Evolutionary conservation across 1,140 invertebrate genomes (phyloP), one percentile per base, ranked within the genome.

Genomic region (Drosophila leontia): DNA sequence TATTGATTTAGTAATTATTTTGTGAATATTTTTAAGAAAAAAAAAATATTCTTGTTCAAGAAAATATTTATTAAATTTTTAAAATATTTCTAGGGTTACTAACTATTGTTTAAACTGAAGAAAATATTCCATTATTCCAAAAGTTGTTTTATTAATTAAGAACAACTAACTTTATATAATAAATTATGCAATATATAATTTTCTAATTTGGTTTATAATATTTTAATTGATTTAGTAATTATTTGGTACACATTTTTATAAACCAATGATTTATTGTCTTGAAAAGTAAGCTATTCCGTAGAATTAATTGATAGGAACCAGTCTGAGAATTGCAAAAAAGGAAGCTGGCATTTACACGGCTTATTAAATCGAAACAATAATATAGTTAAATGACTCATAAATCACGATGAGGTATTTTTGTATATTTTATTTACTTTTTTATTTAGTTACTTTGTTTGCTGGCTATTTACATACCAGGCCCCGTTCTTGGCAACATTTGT

Each of bases 401-500:
- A 56, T 56, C 53, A 56, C 35, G 23, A 19, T 8, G 15, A 39
- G 19, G 35, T 56, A 56, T 39, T 56, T 39, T 39, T 56, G 19
- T 15, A 26, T 23, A 56, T 39, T 11, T 56, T 11, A 39, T 23
- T 39, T 56, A 11, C 50, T 17, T 34, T 34, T 32, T 29, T 32
- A 26, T 4, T 15, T 5, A 29, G 26, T 29, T 29, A 29, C 26
- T 29, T 29, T 29, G 26, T 29, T 29, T 29, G 26, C 0, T 29
- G 26, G 2, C n/a, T n/a, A 39, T 56, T 34, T 37, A 29, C 59
- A 23, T 23, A 29, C 13, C 23, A 13, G 17, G n/a, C 34, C 34
- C n/a, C 5, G 11, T 37, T 19, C 37, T 41, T 32, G 35, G 67
- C 57, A 56, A 74, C 56, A 72, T 68, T n/a, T 60, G 44, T 39